Conservation (phyloP, 2,113 vertebrate genomes). For the Microtus richardsoni region DNA sequence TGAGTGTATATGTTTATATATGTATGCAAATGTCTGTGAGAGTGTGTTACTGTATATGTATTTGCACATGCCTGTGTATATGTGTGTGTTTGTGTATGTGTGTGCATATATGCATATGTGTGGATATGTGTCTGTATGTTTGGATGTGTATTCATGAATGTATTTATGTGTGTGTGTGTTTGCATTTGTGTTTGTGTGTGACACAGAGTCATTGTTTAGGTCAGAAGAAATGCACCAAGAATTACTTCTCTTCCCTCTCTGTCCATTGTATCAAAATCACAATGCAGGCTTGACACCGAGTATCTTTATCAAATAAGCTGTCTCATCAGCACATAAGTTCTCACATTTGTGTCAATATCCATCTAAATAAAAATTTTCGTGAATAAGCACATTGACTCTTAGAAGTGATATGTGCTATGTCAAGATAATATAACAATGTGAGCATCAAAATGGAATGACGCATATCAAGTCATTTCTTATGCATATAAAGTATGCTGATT, state of each 20-base stretch:
- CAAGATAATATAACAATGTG: neutral
- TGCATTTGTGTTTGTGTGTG: neutral
- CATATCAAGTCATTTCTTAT: neutral
- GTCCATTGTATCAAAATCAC: neutral
- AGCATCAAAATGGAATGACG: neutral
- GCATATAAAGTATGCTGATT: neutral
- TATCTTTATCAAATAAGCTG: neutral
- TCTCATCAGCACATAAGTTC: neutral
- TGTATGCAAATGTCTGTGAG: too few species aligned
- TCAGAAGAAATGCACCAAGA: neutral
- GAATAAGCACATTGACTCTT: neutral
- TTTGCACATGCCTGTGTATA: rapidly evolving
- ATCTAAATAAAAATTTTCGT: neutral
- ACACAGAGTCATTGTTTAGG: neutral
- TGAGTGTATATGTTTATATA: neutral
- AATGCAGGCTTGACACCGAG: neutral
- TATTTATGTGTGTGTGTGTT: neutral
- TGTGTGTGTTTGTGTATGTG: neutral
- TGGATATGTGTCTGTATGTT: neutral
- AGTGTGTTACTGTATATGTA: neutral
- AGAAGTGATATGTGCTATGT: neutral
- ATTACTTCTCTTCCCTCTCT: neutral
- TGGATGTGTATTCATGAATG: neutral
- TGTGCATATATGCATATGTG: neutral
- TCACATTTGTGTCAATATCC: neutral